Evolutionary conservation across 2,888 invertebrate genomes (phyloP).

Genomic region (Amblyjoppa proteus): DNA sequence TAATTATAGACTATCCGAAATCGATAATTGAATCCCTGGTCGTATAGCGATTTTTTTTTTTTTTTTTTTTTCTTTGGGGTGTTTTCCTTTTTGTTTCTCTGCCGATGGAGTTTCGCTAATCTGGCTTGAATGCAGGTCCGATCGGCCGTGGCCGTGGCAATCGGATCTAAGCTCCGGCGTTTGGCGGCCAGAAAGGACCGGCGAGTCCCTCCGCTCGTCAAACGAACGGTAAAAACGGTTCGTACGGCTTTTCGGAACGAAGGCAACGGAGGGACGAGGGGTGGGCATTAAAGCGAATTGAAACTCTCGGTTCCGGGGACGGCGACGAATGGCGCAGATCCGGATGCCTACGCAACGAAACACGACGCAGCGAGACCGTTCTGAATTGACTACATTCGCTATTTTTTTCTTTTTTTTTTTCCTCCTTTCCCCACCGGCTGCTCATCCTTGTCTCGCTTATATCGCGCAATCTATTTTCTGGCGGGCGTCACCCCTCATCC

Average conservation of each 20-base stretch:
- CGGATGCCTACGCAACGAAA: constrained; percentile 62
- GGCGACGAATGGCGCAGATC: constrained; percentile 53
- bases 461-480: constrained; percentile 75
- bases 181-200: constrained; percentile 31
- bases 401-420: constrained; percentile 36
- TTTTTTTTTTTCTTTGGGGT: not conserved
- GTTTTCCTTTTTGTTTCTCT: not conserved
- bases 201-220: constrained; percentile 45
- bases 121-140: constrained; percentile 47
- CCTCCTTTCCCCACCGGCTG: not conserved
- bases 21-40: constrained; percentile 42
- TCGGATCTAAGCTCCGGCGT: constrained; percentile 39
- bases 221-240: constrained; percentile 62
- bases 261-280: not conserved
- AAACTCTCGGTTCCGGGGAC: constrained; percentile 56
- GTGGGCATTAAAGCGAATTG: constrained; percentile 67
- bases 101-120: constrained; percentile 47
- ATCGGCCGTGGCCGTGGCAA: constrained; percentile 26
- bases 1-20: constrained; percentile 41
- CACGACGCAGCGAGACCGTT: constrained; percentile 53
- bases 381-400: constrained; percentile 41
- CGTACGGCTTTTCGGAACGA: constrained; percentile 44
- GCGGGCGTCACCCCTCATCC: constrained; percentile 71
- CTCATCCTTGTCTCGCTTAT: constrained; percentile 61
- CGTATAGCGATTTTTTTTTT: constrained; percentile 28